These are phyloP conservation scores for Eretmochelys imbricata DNA, from an alignment of 2,113 vertebrate genomes.

Conservation along the genomic window DNA sequence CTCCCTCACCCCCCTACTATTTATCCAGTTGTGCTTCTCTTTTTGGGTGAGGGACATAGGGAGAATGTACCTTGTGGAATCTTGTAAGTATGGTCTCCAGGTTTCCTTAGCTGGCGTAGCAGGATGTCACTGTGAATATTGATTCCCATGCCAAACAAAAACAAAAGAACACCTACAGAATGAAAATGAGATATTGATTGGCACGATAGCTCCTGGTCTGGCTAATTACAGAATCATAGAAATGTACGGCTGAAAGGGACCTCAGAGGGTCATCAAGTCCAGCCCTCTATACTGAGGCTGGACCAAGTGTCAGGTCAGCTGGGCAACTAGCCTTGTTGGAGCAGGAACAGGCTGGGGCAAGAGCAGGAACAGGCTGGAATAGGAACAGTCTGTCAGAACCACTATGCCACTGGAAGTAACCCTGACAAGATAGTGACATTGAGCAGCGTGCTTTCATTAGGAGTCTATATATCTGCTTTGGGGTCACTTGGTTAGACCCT, in stretches of 20 bases:
- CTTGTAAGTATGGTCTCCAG: conserved; percentile 86
- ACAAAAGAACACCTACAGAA: conserved; percentile 85
- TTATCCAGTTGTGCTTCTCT: not conserved
- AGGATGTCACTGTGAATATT: conserved; percentile 93
- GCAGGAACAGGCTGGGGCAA: no score
- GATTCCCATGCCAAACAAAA: conserved; percentile 88
- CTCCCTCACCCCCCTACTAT: not conserved
- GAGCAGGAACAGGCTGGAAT: no score
- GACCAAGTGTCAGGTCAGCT: not conserved
- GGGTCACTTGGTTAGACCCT: no score
- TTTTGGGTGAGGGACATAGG: not conserved
- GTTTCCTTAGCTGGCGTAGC: conserved; percentile 87
- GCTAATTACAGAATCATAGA: not conserved
- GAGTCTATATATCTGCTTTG: no score
- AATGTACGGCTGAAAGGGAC: not conserved
- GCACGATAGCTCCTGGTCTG: not conserved
- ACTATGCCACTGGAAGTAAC: no score
- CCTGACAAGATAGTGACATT: no score
- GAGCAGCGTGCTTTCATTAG: no score
- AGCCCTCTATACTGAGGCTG: not conserved
- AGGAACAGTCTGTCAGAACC: no score
- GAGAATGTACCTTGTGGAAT: conserved; percentile 86
- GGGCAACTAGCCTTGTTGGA: no score
- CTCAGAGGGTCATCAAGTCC: not conserved
- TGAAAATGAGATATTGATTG: conserved; percentile 2